A percentile compares a stretch with the other conserved stretches of the same genome.
phyloP scores from a whole-genome alignment of 2,888 invertebrate genomes.

The Oxycera nigricornis region DNA sequence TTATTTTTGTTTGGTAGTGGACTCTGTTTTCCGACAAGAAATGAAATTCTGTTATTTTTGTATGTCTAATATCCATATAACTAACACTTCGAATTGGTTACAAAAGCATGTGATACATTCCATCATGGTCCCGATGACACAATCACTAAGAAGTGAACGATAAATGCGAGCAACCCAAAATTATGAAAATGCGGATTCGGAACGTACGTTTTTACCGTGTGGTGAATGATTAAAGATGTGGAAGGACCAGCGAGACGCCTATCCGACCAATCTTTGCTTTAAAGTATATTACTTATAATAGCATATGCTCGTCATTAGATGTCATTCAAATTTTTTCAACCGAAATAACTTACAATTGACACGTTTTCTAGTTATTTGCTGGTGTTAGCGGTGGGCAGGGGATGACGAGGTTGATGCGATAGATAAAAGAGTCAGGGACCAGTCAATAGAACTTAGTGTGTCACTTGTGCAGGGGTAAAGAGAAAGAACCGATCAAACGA shows the following conservation, averaged over 20 bases:
- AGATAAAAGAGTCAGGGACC: not conserved
- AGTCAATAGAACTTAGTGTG: not conserved
- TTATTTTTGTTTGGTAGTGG: not conserved
- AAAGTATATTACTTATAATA: conserved; percentile 25
- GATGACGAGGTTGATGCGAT: not conserved
- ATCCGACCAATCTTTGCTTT: conserved; percentile 31
- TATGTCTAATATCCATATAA: not conserved
- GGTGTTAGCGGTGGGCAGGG: not conserved
- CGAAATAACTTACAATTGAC: conserved; percentile 47
- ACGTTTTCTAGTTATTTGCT: conserved; percentile 1
- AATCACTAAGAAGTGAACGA: not conserved
- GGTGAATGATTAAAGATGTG: conserved; percentile 22
- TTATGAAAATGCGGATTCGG: not conserved
- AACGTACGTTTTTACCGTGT: not conserved
- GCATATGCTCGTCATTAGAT: conserved; percentile 46
- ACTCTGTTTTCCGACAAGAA: not conserved
- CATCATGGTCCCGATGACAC: conserved; percentile 11
- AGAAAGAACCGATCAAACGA: not conserved
- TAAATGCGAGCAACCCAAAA: not conserved
- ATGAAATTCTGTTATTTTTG: conserved; percentile 20
- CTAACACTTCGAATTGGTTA: conserved; percentile 8
- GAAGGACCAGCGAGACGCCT: conserved; percentile 32
- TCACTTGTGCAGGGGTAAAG: not conserved
- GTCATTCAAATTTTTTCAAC: conserved; percentile 45
- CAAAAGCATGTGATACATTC: conserved; percentile 22